Percentiles rank a stretch among this genome's conserved stretches.
Evolutionary conservation across 64 coral and sea anemone species (phyloP).

Genomic region (Montipora cactus): DNA sequence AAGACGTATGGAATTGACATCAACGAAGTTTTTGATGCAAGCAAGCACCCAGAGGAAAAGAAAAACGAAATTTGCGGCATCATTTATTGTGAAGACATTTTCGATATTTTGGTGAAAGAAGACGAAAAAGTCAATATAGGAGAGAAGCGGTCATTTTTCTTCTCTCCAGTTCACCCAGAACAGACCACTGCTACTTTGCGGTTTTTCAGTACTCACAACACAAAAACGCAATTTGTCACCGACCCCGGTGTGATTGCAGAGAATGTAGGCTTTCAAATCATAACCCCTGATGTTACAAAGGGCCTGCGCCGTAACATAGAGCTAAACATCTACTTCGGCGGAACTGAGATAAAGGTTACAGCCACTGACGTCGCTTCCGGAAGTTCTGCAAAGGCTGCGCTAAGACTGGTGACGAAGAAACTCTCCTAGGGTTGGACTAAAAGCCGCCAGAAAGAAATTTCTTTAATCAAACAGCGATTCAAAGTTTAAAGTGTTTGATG

Average conservation of each 20-base stretch:
- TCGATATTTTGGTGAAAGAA: conserved; percentile 63
- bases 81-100: conserved; percentile 52
- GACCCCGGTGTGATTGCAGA: conserved; percentile 59
- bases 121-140: conserved; percentile 68
- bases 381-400: conserved; percentile 63
- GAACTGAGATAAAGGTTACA: conserved; percentile 75
- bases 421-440: not conserved
- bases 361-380: conserved; percentile 73
- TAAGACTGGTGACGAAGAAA: conserved; percentile 70
- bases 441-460: not conserved
- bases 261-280: conserved; percentile 66
- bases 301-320: conserved; percentile 65
- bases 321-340: conserved; percentile 67
- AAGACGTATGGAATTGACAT: conserved; percentile 73
- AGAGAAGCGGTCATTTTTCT: conserved; percentile 60
- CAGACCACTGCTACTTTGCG: conserved; percentile 30
- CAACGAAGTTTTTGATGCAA: conserved; percentile 35
- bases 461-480: not conserved
- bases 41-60: conserved; percentile 50
- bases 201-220: conserved; percentile 67
- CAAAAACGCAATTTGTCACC: conserved; percentile 39
- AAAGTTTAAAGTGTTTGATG: too few relatives aligned
- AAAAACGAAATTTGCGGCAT: conserved; percentile 41
- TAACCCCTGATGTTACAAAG: conserved; percentile 64
- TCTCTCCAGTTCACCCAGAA: conserved; percentile 36